phyloP scores from a whole-genome alignment of 2,113 vertebrate species.

The Phalacrocorax aristotelis region DNA sequence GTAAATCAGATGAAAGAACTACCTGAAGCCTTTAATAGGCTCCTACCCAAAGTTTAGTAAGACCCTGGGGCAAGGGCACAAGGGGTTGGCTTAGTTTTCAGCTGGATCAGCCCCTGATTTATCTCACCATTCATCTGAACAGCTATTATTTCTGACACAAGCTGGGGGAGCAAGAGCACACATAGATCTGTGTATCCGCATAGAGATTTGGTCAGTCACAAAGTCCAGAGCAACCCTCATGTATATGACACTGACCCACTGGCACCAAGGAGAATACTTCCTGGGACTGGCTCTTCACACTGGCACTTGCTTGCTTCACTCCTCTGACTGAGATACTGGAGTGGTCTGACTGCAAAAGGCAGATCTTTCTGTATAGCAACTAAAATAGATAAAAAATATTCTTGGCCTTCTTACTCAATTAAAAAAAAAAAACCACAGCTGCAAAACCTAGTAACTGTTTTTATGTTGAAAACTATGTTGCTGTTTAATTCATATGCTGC shows the following conservation, averaged over 20 bases:
- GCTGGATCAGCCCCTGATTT: neutral
- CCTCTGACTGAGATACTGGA: neutral
- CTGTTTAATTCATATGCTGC: slow-evolving; percentile 18
- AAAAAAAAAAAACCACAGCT: neutral
- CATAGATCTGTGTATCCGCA: no score
- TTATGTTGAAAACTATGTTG: neutral
- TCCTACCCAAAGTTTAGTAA: neutral
- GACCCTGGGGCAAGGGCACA: neutral
- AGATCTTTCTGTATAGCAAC: neutral
- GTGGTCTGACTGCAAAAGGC: neutral
- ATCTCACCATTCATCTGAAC: neutral
- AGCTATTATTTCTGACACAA: neutral
- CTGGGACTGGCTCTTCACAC: accelerated
- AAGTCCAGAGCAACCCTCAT: neutral
- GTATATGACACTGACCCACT: neutral
- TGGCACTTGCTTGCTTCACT: neutral
- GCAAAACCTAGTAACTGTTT: neutral
- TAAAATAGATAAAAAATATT: neutral
- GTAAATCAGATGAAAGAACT: neutral
- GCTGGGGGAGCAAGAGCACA: neutral
- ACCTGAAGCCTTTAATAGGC: neutral
- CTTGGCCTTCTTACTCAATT: neutral
- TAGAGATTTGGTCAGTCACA: neutral
- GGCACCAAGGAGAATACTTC: neutral
- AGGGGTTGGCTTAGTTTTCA: neutral